A percentile compares a stretch with the other conserved stretches of the same genome.
Conservation (phyloP, 1,140 invertebrate species). For the Stratiolaelaps scimitus region DNA sequence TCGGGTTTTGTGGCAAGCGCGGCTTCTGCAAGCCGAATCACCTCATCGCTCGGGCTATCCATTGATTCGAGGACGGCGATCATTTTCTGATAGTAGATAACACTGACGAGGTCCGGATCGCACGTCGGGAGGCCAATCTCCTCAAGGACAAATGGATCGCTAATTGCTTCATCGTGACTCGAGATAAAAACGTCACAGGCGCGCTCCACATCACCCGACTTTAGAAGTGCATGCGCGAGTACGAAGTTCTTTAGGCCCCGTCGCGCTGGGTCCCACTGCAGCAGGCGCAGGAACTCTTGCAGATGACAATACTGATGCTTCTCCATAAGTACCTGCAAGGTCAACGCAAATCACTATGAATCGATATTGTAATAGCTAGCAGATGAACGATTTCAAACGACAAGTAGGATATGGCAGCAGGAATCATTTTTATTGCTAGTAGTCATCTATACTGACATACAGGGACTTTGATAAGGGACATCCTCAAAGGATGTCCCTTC, state of each 20-base stretch:
- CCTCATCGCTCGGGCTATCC: not conserved
- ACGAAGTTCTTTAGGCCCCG: conserved; percentile 5
- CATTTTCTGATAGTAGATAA: conserved; percentile 22
- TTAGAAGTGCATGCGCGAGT: conserved; percentile 23
- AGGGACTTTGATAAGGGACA: too few relatives aligned
- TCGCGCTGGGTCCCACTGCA: conserved; percentile 11
- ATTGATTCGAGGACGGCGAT: conserved; percentile 14
- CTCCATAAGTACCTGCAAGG: not conserved
- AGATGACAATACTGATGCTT: conserved; percentile 13
- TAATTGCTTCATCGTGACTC: conserved; percentile 8
- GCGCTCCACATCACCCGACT: conserved; percentile 3
- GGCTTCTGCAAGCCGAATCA: conserved; percentile 14
- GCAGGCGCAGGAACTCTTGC: conserved; percentile 20
- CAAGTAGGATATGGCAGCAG: too few relatives aligned
- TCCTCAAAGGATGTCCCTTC: too few relatives aligned
- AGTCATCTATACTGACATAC: too few relatives aligned
- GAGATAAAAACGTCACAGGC: conserved; percentile 21
- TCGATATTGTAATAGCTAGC: too few relatives aligned
- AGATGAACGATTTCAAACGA: too few relatives aligned
- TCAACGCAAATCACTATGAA: too few relatives aligned
- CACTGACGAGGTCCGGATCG: conserved; percentile 4
- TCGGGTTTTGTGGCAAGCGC: conserved; percentile 9
- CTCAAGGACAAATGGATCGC: conserved; percentile 10
- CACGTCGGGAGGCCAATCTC: not conserved
- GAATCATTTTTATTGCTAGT: too few relatives aligned